Evolutionary conservation across 30 jellyfish, hydroid and myxozoan genomes (phyloP).

Genomic region (Aurelia coerulea): DNA sequence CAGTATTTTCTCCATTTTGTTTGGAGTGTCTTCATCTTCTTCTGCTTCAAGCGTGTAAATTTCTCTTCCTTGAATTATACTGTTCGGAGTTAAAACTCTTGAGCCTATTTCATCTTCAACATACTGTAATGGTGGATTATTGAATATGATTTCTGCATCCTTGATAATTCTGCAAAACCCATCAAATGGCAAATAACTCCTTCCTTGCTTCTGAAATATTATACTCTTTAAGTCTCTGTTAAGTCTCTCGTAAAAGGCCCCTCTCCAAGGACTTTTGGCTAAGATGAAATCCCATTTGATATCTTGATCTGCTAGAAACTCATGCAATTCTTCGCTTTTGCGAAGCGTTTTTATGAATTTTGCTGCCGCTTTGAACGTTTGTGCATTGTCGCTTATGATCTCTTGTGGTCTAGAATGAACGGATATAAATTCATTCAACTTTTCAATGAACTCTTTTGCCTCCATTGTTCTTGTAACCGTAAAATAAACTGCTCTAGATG

Average conservation of each 20-base stretch:
- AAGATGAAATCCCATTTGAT: conserved; percentile 40
- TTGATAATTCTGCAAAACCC: conserved; percentile 32
- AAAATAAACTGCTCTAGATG: too few species aligned
- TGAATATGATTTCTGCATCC: too few species aligned
- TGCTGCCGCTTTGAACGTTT: conserved; percentile 64
- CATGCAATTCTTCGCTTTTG: conserved; percentile 62
- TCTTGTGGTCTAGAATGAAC: conserved; percentile 53
- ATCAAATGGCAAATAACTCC: conserved; percentile 20
- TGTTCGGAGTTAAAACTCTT: conserved; percentile 32
- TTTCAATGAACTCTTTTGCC: too few species aligned
- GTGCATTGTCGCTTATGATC: conserved; percentile 61
- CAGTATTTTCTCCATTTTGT: too few species aligned
- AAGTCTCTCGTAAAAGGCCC: conserved; percentile 38
- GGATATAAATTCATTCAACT: too few species aligned
- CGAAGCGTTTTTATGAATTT: conserved; percentile 22
- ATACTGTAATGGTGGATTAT: conserved; percentile 37
- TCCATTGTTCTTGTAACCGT: too few species aligned
- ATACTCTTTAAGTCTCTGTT: conserved; percentile 40
- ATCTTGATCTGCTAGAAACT: too few species aligned
- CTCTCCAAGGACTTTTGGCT: conserved; percentile 52
- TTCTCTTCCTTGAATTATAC: conserved; percentile 26
- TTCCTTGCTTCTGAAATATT: conserved; percentile 30
- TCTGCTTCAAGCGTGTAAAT: too few species aligned
- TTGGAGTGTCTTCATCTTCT: too few species aligned
- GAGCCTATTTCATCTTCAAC: conserved; percentile 48